A percentile compares a stretch with the other conserved stretches of the same genome.
Evolutionary conservation across 2,113 vertebrate species (phyloP).

Genomic region (Pyrgilauda ruficollis): DNA sequence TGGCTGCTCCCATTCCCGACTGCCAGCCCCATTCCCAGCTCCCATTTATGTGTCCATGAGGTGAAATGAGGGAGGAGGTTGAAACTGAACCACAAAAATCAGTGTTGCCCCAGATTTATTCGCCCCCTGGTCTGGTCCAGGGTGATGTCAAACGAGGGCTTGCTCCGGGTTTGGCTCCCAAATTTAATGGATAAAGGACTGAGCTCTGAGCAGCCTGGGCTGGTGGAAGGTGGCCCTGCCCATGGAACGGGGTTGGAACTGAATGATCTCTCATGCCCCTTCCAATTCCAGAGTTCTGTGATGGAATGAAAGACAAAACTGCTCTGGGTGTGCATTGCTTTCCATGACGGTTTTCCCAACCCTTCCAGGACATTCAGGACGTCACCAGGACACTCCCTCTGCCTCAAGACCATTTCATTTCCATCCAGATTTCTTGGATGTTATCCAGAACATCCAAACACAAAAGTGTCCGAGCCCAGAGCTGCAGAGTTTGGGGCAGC

Average conservation of each 20-base stretch:
- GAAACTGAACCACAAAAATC: background rate
- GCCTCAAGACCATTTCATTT: background rate
- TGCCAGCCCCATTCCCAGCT: background rate
- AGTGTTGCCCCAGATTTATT: too few relatives aligned
- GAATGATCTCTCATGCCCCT: background rate
- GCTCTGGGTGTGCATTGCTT: fast-evolving
- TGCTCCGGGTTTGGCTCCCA: background rate
- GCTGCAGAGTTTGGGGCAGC: background rate
- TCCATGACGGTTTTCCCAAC: background rate
- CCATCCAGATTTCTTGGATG: too few relatives aligned
- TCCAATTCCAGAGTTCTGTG: fast-evolving
- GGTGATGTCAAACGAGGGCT: background rate
- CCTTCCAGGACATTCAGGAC: background rate
- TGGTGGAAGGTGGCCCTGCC: background rate
- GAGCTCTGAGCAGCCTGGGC: background rate
- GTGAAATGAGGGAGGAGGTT: background rate
- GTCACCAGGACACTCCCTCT: background rate
- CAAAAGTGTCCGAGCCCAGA: fast-evolving
- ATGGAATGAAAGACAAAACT: background rate
- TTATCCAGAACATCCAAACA: background rate
- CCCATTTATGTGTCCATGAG: background rate
- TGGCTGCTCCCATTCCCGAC: fast-evolving
- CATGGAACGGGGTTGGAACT: background rate
- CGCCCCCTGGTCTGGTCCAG: background rate
- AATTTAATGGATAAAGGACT: background rate